These are phyloP conservation scores for Hetaerina titia DNA, from an alignment of 2,888 invertebrate genomes.

Conservation along the genomic window DNA sequence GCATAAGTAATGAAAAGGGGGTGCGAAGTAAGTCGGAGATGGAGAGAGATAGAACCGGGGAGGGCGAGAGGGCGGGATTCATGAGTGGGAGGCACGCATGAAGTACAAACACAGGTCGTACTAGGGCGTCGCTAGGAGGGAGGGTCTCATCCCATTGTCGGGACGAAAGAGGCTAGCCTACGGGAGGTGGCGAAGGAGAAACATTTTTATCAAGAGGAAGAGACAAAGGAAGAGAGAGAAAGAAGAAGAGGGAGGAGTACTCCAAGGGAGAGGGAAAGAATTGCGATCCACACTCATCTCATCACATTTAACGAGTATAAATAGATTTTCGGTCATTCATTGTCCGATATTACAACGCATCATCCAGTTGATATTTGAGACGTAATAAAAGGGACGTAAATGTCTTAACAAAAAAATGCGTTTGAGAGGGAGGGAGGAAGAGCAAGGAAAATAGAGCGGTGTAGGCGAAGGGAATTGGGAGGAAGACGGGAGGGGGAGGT, in stretches of 20 bases:
- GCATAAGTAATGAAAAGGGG: constrained; percentile 60
- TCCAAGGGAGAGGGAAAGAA: neutral
- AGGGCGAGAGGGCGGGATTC: neutral
- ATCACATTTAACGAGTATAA: constrained; percentile 15
- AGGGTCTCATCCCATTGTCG: neutral
- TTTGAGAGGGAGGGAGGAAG: neutral
- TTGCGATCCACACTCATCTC: neutral
- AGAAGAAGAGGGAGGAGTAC: neutral
- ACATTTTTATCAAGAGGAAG: neutral
- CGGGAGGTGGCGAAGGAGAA: neutral
- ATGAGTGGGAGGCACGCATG: neutral
- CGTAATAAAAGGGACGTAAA: constrained; percentile 13
- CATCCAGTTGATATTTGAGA: constrained; percentile 4
- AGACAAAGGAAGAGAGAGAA: neutral
- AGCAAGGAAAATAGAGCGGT: neutral
- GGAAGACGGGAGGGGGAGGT: neutral
- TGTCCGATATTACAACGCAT: constrained; percentile 22
- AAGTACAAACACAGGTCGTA: neutral
- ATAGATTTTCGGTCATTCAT: constrained; percentile 27
- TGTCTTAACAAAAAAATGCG: constrained; percentile 4
- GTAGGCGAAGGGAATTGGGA: neutral
- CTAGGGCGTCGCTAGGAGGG: neutral
- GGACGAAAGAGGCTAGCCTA: neutral
- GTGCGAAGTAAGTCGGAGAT: neutral
- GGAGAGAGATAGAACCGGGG: neutral